Conservation (phyloP, 2,888 invertebrate species). For the Apeira syringaria region DNA sequence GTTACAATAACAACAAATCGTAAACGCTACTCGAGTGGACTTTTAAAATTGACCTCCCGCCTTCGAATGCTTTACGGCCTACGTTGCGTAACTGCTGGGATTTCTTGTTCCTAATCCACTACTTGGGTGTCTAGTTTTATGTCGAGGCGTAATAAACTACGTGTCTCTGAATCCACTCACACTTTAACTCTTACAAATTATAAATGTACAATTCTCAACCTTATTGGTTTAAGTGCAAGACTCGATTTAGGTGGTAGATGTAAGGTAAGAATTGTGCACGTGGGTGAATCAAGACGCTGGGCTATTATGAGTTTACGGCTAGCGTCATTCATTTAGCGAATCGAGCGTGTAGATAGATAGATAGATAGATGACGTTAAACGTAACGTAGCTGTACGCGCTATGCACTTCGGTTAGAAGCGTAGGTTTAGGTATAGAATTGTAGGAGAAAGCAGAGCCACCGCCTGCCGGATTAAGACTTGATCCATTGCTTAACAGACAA, state of each 20-base stretch:
- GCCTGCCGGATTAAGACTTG: no score
- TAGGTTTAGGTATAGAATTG: no score
- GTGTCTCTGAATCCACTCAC: slow-evolving; percentile 45
- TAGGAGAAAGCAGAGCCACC: no score
- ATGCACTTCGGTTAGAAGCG: no score
- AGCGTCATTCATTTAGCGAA: slow-evolving; percentile 75
- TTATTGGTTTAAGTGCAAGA: slow-evolving; percentile 37
- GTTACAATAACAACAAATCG: slow-evolving; percentile 74
- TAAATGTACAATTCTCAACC: slow-evolving; percentile 35
- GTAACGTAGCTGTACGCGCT: no score
- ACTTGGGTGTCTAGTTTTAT: slow-evolving; percentile 81
- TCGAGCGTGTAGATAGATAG: slow-evolving; percentile 55
- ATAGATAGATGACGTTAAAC: slow-evolving; percentile 53
- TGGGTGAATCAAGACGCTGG: slow-evolving; percentile 62
- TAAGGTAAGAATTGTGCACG: slow-evolving; percentile 45
- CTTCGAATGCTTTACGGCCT: slow-evolving; percentile 49
- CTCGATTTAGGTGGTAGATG: slow-evolving; percentile 18
- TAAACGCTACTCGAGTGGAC: slow-evolving; percentile 57
- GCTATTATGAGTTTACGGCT: slow-evolving; percentile 66
- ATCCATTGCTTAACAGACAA: no score
- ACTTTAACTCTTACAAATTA: slow-evolving; percentile 21
- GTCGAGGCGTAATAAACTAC: slow-evolving; percentile 67
- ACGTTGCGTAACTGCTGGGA: slow-evolving; percentile 62
- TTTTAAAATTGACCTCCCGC: slow-evolving; percentile 70
- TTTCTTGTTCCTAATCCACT: slow-evolving; percentile 67